Evolutionary conservation across 53 echinoderm and acorn worm species (phyloP).

Genomic region (Patiria pectinifera): DNA sequence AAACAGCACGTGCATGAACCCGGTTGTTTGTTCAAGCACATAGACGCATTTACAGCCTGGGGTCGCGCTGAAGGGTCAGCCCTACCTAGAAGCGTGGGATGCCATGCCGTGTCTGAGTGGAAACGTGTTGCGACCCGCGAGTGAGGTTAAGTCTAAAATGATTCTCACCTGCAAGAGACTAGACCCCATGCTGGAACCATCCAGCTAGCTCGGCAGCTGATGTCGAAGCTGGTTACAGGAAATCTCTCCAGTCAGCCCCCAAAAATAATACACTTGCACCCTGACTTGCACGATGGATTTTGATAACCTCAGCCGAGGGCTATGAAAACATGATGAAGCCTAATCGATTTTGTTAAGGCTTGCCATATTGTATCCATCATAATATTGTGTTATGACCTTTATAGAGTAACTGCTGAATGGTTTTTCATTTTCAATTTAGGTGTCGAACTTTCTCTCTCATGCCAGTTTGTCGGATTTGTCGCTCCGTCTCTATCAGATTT

Average conservation of each 20-base stretch:
- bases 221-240: neutral
- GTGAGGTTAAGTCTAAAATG: neutral
- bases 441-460: too few species aligned
- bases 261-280: neutral
- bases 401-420: too few species aligned
- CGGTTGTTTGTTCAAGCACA: neutral
- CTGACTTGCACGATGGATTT: neutral
- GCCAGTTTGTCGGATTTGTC: too few species aligned
- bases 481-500: too few species aligned
- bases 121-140: neutral
- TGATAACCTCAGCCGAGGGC: neutral
- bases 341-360: neutral
- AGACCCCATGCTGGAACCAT: constrained; percentile 2
- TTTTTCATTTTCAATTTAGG: too few species aligned
- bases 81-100: neutral
- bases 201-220: neutral
- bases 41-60: neutral
- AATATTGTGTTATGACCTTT: too few species aligned
- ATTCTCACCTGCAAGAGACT: neutral
- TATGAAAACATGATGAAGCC: neutral
- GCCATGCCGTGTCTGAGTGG: neutral
- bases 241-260: neutral
- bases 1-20: neutral
- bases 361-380: too few species aligned
- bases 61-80: constrained; percentile 2